Conservation (phyloP, 2,888 invertebrate genomes). For the Aporophyla nigra region DNA sequence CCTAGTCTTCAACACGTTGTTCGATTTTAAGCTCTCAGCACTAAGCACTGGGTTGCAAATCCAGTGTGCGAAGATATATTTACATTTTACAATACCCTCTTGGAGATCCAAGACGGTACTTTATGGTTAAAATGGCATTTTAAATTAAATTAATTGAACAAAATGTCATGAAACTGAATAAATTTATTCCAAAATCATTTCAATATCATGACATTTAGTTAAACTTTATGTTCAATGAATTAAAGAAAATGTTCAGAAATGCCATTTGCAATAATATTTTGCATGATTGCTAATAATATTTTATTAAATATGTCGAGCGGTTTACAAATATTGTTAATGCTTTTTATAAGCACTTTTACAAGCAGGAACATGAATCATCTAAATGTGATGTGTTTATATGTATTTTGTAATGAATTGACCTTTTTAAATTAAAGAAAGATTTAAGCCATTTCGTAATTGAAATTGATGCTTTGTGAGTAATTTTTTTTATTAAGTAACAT, state of each 20-base stretch:
- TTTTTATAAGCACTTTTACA: slow-evolving; percentile 1
- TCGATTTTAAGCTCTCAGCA: no score
- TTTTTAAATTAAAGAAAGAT: slow-evolving; percentile 7
- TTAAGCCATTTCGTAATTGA: slow-evolving; percentile 38
- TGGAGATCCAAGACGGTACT: no score
- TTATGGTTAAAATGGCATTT: slow-evolving; percentile 1
- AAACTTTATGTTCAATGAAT: slow-evolving; percentile 12
- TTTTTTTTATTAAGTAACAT: slow-evolving; percentile 1
- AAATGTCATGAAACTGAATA: not conserved
- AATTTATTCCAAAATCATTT: not conserved
- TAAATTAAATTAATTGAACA: not conserved
- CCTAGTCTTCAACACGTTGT: no score
- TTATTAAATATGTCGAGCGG: not conserved
- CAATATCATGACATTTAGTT: not conserved
- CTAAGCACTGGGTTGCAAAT: no score
- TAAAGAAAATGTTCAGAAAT: not conserved
- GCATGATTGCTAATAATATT: not conserved
- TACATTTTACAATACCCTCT: no score
- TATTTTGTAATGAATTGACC: slow-evolving; percentile 44
- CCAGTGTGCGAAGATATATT: no score
- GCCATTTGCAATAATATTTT: slow-evolving; percentile 5
- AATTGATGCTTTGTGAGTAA: slow-evolving; percentile 1
- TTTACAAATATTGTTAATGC: not conserved
- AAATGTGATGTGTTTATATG: not conserved
- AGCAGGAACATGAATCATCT: slow-evolving; percentile 1